These are phyloP conservation scores for Dendroctonus valens DNA, from an alignment of 1,140 invertebrate species.

Conservation along the genomic window DNA sequence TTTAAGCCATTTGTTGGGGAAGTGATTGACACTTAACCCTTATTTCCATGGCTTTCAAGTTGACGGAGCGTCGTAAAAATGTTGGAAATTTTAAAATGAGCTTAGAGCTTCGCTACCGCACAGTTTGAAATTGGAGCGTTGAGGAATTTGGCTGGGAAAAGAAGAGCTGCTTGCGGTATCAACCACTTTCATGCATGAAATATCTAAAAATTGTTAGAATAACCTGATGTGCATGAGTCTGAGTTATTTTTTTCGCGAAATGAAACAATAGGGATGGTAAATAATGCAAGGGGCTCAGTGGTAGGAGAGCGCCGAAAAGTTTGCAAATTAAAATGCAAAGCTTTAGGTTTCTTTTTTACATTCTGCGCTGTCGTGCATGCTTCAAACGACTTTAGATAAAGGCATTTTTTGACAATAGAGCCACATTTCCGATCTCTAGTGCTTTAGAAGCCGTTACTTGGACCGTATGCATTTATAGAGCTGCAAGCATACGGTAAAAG, in stretches of 20 bases:
- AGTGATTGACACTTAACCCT: slow-evolving; percentile 8
- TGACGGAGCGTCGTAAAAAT: slow-evolving; percentile 6
- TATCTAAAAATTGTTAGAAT: background rate
- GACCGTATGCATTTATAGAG: too few relatives aligned
- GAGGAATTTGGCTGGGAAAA: background rate
- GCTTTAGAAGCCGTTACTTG: background rate
- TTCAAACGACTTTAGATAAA: slow-evolving; percentile 4
- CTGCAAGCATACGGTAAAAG: too few relatives aligned
- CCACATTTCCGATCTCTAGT: slow-evolving; percentile 8
- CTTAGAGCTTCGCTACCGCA: background rate
- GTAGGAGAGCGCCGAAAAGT: too few relatives aligned
- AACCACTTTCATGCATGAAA: background rate
- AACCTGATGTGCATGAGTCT: background rate
- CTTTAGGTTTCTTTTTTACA: too few relatives aligned
- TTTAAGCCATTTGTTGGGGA: background rate
- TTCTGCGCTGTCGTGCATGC: background rate
- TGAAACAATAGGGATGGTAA: too few relatives aligned
- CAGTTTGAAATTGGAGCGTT: background rate
- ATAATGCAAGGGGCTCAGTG: too few relatives aligned
- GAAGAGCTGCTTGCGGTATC: background rate
- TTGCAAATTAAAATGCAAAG: too few relatives aligned
- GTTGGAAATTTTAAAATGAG: slow-evolving; percentile 4
- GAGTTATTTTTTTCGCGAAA: too few relatives aligned
- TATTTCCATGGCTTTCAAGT: slow-evolving; percentile 6
- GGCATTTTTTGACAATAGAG: slow-evolving; percentile 4